A percentile compares a stretch with the other conserved stretches of the same genome.
phyloP scores from a whole-genome alignment of 2,113 vertebrate species.

The Athene cunicularia region DNA sequence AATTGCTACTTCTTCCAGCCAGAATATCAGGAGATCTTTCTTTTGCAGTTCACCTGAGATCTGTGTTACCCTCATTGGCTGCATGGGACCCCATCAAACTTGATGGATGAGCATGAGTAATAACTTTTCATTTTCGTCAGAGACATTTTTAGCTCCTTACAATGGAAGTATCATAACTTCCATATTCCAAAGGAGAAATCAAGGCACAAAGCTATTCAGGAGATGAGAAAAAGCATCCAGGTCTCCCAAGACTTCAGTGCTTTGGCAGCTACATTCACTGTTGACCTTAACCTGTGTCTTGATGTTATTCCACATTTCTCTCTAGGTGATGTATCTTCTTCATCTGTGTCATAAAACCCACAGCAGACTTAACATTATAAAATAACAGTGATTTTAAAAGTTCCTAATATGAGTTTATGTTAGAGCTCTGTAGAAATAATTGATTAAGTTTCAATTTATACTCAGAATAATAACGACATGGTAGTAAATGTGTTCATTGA shows the following conservation, averaged over 20 bases:
- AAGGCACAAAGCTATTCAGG: neutral
- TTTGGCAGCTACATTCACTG: neutral
- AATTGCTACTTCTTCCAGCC: neutral
- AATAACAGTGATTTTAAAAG: neutral
- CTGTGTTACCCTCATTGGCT: neutral
- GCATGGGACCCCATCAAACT: neutral
- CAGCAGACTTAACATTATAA: neutral
- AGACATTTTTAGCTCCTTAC: neutral
- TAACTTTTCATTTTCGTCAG: neutral
- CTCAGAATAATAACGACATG: neutral
- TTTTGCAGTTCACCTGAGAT: neutral
- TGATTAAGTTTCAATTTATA: constrained; percentile 9
- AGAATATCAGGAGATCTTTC: neutral
- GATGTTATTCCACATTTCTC: neutral
- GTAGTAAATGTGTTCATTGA: constrained; percentile 6
- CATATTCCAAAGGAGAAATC: neutral
- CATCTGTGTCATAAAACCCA: neutral
- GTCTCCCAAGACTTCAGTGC: neutral
- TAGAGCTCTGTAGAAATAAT: constrained; percentile 10
- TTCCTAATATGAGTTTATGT: neutral
- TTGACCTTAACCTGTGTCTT: neutral
- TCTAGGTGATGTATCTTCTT: neutral
- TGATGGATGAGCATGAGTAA: neutral
- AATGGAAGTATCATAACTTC: neutral
- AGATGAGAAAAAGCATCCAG: neutral